Evolutionary conservation across 2,113 vertebrate genomes (phyloP).

Genomic region (Syrrhaptes paradoxus): DNA sequence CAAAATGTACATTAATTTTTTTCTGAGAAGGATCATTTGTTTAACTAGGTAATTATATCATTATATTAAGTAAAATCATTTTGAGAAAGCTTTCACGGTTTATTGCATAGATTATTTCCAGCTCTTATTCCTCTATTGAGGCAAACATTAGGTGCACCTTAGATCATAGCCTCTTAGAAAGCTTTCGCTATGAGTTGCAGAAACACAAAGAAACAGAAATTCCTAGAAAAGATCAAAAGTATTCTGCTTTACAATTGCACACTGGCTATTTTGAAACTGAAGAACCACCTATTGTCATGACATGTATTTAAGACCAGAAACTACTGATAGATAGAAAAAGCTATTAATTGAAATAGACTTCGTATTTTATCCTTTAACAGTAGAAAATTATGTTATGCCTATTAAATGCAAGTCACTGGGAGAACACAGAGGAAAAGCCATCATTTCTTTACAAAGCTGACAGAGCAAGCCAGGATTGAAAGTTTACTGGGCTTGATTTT

Average conservation of each 20-base stretch:
- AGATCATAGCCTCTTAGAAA: not conserved
- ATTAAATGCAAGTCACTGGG: not conserved
- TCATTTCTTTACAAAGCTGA: not conserved
- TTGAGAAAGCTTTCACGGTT: not conserved
- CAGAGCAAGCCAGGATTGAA: not conserved
- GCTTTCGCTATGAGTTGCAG: not conserved
- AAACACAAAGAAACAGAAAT: not conserved
- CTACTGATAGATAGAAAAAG: not conserved
- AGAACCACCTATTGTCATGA: not conserved
- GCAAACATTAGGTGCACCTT: not conserved
- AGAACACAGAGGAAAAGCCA: not conserved
- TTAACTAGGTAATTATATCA: not conserved
- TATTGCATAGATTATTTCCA: not conserved
- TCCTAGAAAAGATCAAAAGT: not conserved
- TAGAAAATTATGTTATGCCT: not conserved
- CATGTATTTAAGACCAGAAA: not conserved
- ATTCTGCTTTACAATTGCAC: not conserved
- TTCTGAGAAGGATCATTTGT: not conserved
- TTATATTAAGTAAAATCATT: not conserved
- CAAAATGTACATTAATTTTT: not conserved
- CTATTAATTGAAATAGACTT: not conserved
- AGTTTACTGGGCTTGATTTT: not conserved
- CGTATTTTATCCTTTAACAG: not conserved
- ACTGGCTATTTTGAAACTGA: not conserved
- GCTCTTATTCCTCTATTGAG: not conserved